Evolutionary conservation across 2,797 vertebrate species (phyloP), one percentile per base, ranked within the genome.

Genomic region (Lindbergichthys nudifrons): DNA sequence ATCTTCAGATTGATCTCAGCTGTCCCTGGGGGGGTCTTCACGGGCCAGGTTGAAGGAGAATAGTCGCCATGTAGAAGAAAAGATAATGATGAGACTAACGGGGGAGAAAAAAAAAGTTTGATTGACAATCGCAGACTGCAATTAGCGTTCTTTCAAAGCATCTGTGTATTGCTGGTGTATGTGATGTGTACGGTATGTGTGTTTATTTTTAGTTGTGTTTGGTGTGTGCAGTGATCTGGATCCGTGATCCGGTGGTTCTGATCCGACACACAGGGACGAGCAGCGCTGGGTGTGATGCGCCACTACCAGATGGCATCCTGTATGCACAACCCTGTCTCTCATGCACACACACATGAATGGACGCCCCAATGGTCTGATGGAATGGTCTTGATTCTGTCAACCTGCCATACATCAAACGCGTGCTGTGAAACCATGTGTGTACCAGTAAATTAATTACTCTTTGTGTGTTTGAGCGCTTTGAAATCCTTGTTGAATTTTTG

Each of bases 71-170:
- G 70, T 65, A 79, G 75, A 73, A 82, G 77, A 79, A 81, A 80
- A 80, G 71, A 88, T 86, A 86, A 89, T 78, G 82, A 89, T 70
- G 78, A 82, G 63, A 86, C 23, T 41, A 69, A 69, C 15, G 26
- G 83, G 56, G 70, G 65, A 65, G 63, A 71, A 19, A 2, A 21
- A 10, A 53, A 68, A 95, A 93, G 75, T 95, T 97, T 98, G 97
- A 98, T 97, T 99, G 97, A 98, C 97, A 97, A 95, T 95, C 93
- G 93, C 95, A 96, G 95, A 95, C 96, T 96, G 96, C 96, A 98
- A 98, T 99, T 98, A 98, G 96, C 91, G 95, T 94, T 94, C 88
- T 91, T 94, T 92, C 92, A 94, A 93, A 88, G 85, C 90, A 89
- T 88, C 88, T 91, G 92, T 78, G 87, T 88, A 80, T 83, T 74